Conservation (phyloP, 2,113 vertebrate species). For the Dicaeum eximium region DNA sequence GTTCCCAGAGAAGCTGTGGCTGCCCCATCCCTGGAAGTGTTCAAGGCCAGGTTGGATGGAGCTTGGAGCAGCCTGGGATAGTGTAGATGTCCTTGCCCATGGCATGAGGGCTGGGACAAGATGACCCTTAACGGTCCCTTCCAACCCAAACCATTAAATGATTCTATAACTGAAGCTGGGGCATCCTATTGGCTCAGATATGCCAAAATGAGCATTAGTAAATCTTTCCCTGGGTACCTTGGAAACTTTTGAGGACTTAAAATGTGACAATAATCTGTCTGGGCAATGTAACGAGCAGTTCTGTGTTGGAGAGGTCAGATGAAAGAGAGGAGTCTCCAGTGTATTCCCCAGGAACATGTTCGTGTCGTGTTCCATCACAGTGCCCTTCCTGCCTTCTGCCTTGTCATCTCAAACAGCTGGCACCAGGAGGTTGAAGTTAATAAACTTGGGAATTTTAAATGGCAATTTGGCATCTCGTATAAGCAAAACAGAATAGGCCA, state of each 20-base stretch:
- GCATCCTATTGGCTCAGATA: background rate
- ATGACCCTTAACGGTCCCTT: background rate
- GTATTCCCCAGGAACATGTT: background rate
- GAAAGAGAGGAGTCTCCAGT: background rate
- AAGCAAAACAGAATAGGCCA: background rate
- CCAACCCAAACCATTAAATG: background rate
- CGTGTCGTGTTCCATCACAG: background rate
- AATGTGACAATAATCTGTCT: background rate
- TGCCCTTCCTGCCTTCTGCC: background rate
- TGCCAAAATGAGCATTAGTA: background rate
- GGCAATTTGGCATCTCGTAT: background rate
- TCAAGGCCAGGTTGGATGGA: fast-evolving
- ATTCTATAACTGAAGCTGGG: background rate
- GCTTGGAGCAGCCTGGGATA: background rate
- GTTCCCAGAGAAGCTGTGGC: background rate
- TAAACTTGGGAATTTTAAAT: background rate
- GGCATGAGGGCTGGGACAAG: background rate
- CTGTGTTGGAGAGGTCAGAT: background rate
- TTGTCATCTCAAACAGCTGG: background rate
- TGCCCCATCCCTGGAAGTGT: background rate
- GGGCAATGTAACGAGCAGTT: background rate
- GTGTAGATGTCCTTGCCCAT: background rate
- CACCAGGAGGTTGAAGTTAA: background rate
- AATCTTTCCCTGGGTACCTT: background rate
- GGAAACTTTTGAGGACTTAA: background rate